phyloP scores from a whole-genome alignment of 1,140 invertebrate genomes.

The Bombus difficillimus region DNA sequence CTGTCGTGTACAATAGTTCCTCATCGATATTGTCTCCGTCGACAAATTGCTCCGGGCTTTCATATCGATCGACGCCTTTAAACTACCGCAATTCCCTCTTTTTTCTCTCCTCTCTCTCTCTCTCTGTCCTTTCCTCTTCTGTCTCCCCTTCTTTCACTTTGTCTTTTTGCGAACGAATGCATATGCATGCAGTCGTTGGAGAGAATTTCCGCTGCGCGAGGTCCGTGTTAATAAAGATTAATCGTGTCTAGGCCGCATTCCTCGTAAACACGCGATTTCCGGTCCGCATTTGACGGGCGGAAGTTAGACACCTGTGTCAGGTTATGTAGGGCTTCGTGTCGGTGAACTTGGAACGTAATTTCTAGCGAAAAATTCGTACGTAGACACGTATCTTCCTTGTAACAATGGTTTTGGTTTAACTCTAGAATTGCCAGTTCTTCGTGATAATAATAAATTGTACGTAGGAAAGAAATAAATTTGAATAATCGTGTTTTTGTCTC shows the following conservation, averaged over 20 bases:
- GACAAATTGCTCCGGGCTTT: slow-evolving; percentile 42
- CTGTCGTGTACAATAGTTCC: slow-evolving; percentile 41
- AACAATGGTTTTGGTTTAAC: neutral
- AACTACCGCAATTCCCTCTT: slow-evolving; percentile 13
- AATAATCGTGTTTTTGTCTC: too few species aligned
- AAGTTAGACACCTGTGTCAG: neutral
- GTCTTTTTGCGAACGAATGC: neutral
- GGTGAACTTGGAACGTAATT: neutral
- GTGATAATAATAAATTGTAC: too few species aligned
- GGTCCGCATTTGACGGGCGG: neutral
- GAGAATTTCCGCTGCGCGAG: neutral
- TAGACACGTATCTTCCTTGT: neutral
- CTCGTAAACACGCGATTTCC: slow-evolving; percentile 12
- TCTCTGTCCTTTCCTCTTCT: neutral
- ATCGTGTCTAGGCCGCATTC: neutral
- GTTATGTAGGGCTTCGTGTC: neutral
- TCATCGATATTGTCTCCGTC: slow-evolving; percentile 48
- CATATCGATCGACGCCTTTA: slow-evolving; percentile 44
- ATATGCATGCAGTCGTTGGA: slow-evolving; percentile 6
- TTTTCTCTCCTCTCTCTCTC: neutral
- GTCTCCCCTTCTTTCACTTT: too few species aligned
- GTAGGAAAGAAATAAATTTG: too few species aligned
- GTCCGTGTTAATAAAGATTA: slow-evolving; percentile 31
- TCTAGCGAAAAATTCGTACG: neutral
- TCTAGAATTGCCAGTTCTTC: neutral